A percentile compares a stretch with the other conserved stretches of the same genome.
Evolutionary conservation across 1,140 invertebrate species (phyloP).

Genomic region (Ephestia elutella): DNA sequence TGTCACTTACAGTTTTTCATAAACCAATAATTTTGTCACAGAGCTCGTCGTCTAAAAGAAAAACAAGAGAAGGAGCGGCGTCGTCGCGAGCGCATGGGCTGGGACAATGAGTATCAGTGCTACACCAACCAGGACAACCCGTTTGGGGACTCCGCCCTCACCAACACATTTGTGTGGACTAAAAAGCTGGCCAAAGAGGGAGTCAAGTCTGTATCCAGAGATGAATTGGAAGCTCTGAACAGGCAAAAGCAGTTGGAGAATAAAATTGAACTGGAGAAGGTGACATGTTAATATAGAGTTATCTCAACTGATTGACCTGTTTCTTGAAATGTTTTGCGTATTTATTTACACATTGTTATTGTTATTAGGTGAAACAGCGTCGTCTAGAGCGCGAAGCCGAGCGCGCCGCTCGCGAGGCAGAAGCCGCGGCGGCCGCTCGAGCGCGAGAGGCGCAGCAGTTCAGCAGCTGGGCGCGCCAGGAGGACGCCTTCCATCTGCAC

Average conservation of each 20-base stretch:
- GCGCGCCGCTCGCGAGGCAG: slow-evolving; percentile 91
- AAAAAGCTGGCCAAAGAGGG: slow-evolving; percentile 98
- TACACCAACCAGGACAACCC: slow-evolving; percentile 99
- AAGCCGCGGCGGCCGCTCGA: slow-evolving; percentile 89
- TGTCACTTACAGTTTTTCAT: too few relatives aligned
- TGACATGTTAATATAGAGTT: slow-evolving; percentile 22
- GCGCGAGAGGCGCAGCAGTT: slow-evolving; percentile 97
- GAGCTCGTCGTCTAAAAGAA: slow-evolving; percentile 88
- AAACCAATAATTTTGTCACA: too few relatives aligned
- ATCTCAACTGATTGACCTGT: too few relatives aligned
- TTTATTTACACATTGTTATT: too few relatives aligned
- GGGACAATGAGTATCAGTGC: slow-evolving; percentile 96
- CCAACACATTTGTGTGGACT: slow-evolving; percentile 93
- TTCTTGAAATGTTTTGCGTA: too few relatives aligned
- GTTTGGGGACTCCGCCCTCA: slow-evolving; percentile 96
- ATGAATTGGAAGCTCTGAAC: slow-evolving; percentile 90
- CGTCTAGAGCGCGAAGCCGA: slow-evolving; percentile 92
- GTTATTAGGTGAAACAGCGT: slow-evolving; percentile 88
- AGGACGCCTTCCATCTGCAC: slow-evolving; percentile 94
- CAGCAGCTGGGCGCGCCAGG: slow-evolving; percentile 94
- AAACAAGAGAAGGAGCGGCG: slow-evolving; percentile 94
- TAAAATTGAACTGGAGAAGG: slow-evolving; percentile 90
- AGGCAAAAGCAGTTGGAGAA: slow-evolving; percentile 93
- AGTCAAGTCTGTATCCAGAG: slow-evolving; percentile 82
- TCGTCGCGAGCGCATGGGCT: slow-evolving; percentile 93